Conservation (phyloP, 1,140 invertebrate genomes). For the Bicyclus anynana region DNA sequence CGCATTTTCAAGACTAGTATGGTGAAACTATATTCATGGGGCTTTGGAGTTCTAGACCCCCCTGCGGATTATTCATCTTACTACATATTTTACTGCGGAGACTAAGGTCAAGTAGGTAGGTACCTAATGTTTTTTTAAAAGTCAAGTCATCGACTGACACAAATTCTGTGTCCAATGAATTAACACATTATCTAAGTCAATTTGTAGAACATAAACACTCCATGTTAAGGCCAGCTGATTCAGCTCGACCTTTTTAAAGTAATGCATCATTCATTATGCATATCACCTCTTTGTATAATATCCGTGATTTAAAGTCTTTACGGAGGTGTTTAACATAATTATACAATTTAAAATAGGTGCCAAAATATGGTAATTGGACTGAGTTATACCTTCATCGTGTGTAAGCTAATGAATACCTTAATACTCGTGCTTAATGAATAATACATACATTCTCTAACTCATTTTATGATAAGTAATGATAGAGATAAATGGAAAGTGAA, state of each 20-base stretch:
- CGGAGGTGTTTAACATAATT: background rate
- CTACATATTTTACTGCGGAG: too few species aligned
- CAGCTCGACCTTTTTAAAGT: background rate
- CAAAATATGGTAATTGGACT: background rate
- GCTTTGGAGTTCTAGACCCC: too few species aligned
- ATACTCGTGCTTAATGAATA: background rate
- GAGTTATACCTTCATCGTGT: background rate
- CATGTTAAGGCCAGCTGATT: background rate
- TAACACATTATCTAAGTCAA: background rate
- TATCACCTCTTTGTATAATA: background rate
- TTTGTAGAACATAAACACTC: background rate
- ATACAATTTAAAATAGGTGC: background rate
- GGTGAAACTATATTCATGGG: too few species aligned
- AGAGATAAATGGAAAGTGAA: background rate
- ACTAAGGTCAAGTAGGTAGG: too few species aligned
- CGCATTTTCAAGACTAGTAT: too few species aligned
- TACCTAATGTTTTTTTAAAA: too few species aligned
- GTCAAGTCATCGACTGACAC: too few species aligned
- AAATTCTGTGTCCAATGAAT: background rate
- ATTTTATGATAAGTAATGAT: background rate
- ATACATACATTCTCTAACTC: background rate
- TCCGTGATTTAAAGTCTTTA: background rate
- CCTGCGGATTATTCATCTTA: too few species aligned
- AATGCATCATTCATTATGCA: background rate
- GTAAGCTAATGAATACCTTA: background rate